Conservation (phyloP, 2,888 invertebrate genomes). For the Diabrotica balteata region DNA sequence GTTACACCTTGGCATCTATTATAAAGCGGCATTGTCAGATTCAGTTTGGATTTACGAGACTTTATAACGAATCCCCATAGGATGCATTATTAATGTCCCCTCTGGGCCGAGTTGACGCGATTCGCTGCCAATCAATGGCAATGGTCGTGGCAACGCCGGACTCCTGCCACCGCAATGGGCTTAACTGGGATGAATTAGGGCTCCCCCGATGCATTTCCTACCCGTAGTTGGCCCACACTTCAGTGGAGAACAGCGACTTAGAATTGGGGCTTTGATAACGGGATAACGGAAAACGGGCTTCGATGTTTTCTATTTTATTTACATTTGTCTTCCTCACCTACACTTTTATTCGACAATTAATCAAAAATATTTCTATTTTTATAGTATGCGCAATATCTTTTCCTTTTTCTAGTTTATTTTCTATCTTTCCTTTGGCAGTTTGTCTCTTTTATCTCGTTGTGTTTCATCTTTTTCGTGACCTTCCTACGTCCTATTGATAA, state of each 20-base stretch:
- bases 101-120: slow-evolving; percentile 57
- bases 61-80: slow-evolving; percentile 54
- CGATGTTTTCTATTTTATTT: too few species aligned
- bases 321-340: too few species aligned
- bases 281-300: too few species aligned
- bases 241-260: slow-evolving; percentile 7
- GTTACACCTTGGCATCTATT: slow-evolving; percentile 28
- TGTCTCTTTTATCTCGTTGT: too few species aligned
- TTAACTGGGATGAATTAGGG: slow-evolving; percentile 57
- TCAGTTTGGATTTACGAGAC: slow-evolving; percentile 49
- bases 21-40: slow-evolving; percentile 30
- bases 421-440: too few species aligned
- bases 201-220: slow-evolving; percentile 33
- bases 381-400: too few species aligned
- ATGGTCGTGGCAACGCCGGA: slow-evolving; percentile 46
- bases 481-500: too few species aligned
- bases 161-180: slow-evolving; percentile 48
- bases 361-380: too few species aligned
- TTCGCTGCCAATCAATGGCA: slow-evolving; percentile 59
- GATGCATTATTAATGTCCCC: slow-evolving; percentile 59
- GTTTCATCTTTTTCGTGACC: too few species aligned
- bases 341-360: too few species aligned
- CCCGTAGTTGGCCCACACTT: slow-evolving; percentile 15
- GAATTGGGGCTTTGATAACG: neutral
- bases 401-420: too few species aligned